phyloP scores from a whole-genome alignment of 2,888 invertebrate species.

The Tetrapedia diversipes region DNA sequence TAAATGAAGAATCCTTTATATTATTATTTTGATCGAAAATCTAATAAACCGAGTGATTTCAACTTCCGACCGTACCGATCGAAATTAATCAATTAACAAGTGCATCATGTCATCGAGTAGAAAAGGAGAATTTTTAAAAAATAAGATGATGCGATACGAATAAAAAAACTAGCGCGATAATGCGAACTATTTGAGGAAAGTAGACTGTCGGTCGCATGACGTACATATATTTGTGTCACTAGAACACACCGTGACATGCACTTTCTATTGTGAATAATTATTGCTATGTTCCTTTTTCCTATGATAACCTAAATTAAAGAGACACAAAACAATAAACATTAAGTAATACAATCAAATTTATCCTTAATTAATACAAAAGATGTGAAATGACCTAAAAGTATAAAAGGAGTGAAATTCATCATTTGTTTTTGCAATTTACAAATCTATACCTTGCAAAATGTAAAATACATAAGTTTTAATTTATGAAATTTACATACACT shows the following conservation, averaged over 20 bases:
- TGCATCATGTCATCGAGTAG: neutral
- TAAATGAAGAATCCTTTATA: neutral
- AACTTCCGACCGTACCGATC: conserved; percentile 10
- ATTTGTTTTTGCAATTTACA: too few species aligned
- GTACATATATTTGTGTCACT: conserved; percentile 53
- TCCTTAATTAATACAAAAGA: too few species aligned
- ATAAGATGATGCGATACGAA: conserved; percentile 1
- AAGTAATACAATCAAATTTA: neutral
- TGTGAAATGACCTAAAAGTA: too few species aligned
- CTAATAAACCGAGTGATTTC: neutral
- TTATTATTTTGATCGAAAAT: neutral
- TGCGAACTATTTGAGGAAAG: conserved; percentile 36
- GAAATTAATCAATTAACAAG: conserved; percentile 23
- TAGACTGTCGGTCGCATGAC: conserved; percentile 51
- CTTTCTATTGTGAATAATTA: conserved; percentile 46
- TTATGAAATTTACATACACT: too few species aligned
- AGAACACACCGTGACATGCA: conserved; percentile 34
- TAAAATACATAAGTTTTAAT: too few species aligned
- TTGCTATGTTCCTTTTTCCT: neutral
- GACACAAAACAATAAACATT: neutral
- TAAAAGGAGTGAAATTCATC: too few species aligned
- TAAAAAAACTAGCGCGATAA: conserved; percentile 34
- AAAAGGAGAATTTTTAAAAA: neutral
- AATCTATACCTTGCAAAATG: too few species aligned
- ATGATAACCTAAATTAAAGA: neutral